These are phyloP conservation scores for Eudasyphora cyanicolor DNA, from an alignment of 2,888 invertebrate genomes.

Conservation along the genomic window DNA sequence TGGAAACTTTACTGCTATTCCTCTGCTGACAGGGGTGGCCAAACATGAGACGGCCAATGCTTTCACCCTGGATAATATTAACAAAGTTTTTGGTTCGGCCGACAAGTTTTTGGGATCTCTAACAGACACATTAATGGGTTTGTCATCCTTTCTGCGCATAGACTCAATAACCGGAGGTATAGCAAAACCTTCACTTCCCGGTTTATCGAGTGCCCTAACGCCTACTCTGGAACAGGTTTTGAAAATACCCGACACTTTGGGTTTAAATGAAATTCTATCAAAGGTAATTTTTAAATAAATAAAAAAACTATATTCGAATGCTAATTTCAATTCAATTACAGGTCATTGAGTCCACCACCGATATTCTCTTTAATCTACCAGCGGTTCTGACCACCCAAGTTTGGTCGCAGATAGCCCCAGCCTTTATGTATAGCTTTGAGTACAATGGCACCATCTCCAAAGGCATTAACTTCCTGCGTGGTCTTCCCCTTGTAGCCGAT, in stretches of 20 bases:
- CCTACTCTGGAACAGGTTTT: constrained; percentile 75
- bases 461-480: constrained; percentile 85
- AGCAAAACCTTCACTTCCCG: constrained; percentile 74
- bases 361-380: constrained; percentile 89
- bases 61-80: constrained; percentile 71
- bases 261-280: constrained; percentile 73
- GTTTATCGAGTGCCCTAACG: constrained; percentile 69
- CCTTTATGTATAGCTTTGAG: constrained; percentile 89
- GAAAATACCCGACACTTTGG: constrained; percentile 74
- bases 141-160: constrained; percentile 73
- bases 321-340: constrained; percentile 45
- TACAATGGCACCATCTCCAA: constrained; percentile 84
- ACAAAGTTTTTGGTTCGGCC: constrained; percentile 74
- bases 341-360: constrained; percentile 81
- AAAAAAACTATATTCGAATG: neutral
- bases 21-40: constrained; percentile 87
- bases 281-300: constrained; percentile 69
- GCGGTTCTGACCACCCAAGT: constrained; percentile 86
- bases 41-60: constrained; percentile 85
- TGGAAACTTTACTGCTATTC: constrained; percentile 82
- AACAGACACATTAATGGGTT: constrained; percentile 69
- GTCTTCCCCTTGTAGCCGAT: constrained; percentile 82
- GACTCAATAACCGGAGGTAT: constrained; percentile 75
- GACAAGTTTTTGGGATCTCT: constrained; percentile 75
- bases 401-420: constrained; percentile 85